phyloP scores from a whole-genome alignment of 2,797 vertebrate genomes.

The Synaphobranchus kaupii region DNA sequence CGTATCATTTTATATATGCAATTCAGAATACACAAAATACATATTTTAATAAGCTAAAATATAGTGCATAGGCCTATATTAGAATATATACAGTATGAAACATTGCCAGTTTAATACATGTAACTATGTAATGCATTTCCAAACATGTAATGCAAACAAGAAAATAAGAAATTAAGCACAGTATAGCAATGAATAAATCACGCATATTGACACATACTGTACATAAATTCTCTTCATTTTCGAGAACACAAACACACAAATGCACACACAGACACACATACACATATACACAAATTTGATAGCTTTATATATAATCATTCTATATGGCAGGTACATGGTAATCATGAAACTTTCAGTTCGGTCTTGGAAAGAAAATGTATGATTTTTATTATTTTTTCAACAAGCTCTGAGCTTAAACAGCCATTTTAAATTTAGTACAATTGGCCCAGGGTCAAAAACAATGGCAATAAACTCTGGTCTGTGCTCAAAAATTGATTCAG shows the following conservation, averaged over 20 bases:
- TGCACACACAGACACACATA: not conserved
- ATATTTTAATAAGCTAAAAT: not conserved
- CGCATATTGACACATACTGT: not conserved
- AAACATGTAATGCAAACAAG: too few species aligned
- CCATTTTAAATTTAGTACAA: not conserved
- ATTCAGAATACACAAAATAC: not conserved
- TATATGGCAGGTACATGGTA: not conserved
- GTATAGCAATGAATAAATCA: not conserved
- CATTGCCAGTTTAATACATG: too few species aligned
- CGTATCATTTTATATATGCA: not conserved
- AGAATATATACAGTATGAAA: not conserved
- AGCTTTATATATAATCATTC: not conserved
- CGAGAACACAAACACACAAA: not conserved
- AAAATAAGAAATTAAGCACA: not conserved
- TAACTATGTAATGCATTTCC: too few species aligned
- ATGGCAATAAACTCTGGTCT: not conserved
- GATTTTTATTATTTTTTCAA: not conserved
- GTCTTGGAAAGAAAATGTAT: not conserved
- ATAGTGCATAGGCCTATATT: not conserved
- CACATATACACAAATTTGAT: not conserved
- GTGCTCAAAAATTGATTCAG: conserved; percentile 34
- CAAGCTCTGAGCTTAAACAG: not conserved
- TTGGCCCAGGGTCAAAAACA: conserved; percentile 24
- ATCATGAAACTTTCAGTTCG: not conserved
- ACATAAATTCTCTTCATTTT: not conserved